These are phyloP conservation scores for Rhodophaea formosa DNA, from an alignment of 2,888 invertebrate genomes.

Conservation along the genomic window DNA sequence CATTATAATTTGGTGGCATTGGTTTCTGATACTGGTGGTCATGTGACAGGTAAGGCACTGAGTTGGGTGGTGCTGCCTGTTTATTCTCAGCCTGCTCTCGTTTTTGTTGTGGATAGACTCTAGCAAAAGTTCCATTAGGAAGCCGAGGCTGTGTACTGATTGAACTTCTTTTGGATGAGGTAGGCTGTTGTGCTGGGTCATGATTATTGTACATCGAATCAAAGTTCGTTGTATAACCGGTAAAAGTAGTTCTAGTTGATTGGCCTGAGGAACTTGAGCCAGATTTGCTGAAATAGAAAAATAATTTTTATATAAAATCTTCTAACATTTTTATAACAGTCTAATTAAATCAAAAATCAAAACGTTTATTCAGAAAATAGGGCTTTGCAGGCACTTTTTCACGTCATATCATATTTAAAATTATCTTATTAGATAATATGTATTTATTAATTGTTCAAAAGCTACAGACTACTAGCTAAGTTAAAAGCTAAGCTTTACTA, in stretches of 20 bases:
- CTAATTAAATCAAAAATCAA: too few relatives aligned
- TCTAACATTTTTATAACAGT: neutral
- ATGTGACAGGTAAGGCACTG: conserved; percentile 65
- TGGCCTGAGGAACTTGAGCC: conserved; percentile 76
- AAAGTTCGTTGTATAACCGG: conserved; percentile 70
- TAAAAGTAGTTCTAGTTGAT: conserved; percentile 72
- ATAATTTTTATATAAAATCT: conserved; percentile 29
- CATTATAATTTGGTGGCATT: conserved; percentile 54
- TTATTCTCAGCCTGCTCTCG: conserved; percentile 58
- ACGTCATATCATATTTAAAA: too few relatives aligned
- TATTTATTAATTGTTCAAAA: too few relatives aligned
- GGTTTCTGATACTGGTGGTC: conserved; percentile 77
- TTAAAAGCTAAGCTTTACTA: too few relatives aligned
- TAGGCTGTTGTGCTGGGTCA: conserved; percentile 59
- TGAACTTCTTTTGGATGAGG: conserved; percentile 65
- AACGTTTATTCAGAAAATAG: too few relatives aligned
- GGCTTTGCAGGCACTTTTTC: too few relatives aligned
- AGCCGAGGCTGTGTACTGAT: conserved; percentile 58
- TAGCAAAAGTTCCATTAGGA: conserved; percentile 68
- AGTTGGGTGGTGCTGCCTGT: conserved; percentile 40
- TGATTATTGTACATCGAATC: conserved; percentile 72
- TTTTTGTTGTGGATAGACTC: conserved; percentile 53
- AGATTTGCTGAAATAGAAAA: conserved; percentile 66
- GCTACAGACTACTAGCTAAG: too few relatives aligned
- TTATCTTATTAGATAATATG: too few relatives aligned